Evolutionary conservation across 1,140 invertebrate species (phyloP).

Genomic region (Drosophila prosaltans): DNA sequence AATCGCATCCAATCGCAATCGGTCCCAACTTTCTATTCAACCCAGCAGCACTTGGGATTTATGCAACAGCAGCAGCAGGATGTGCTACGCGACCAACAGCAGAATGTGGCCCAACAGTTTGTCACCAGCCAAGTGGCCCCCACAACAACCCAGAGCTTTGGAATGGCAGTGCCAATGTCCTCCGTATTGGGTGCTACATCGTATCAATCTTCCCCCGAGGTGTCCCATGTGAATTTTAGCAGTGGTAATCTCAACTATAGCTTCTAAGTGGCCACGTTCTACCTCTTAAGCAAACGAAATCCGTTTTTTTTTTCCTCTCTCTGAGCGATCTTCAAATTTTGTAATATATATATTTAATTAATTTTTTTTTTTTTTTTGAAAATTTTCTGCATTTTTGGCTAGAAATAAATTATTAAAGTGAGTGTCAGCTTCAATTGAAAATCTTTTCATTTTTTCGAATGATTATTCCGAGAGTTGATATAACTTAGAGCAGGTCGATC

Average conservation of each 20-base stretch:
- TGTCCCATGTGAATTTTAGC: constrained; percentile 66
- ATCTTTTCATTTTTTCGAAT: too few species aligned
- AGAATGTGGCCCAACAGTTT: constrained; percentile 62
- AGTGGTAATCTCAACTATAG: constrained; percentile 67
- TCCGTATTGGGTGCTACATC: constrained; percentile 41
- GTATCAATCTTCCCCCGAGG: constrained; percentile 52
- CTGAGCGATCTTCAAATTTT: neutral
- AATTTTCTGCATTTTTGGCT: constrained; percentile 10
- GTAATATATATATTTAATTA: neutral
- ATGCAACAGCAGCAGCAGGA: constrained; percentile 69
- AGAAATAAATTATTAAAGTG: constrained; percentile 7
- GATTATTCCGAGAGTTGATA: too few species aligned
- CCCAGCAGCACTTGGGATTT: constrained; percentile 65
- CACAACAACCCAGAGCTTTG: constrained; percentile 46
- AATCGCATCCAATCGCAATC: constrained; percentile 17
- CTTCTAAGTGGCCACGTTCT: constrained; percentile 32
- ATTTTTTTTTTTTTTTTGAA: constrained; percentile 10
- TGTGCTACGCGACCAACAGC: constrained; percentile 64
- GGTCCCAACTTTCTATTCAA: constrained; percentile 52
- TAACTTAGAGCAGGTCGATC: too few species aligned
- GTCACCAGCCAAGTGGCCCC: constrained; percentile 53
- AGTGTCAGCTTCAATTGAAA: constrained; percentile 1
- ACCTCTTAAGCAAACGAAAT: neutral
- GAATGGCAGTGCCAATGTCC: constrained; percentile 47
- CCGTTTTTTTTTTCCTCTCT: neutral